Evolutionary conservation across 2,113 vertebrate genomes (phyloP), one percentile per base, ranked within the genome.

Genomic region (Puffinus mauretanicus): DNA sequence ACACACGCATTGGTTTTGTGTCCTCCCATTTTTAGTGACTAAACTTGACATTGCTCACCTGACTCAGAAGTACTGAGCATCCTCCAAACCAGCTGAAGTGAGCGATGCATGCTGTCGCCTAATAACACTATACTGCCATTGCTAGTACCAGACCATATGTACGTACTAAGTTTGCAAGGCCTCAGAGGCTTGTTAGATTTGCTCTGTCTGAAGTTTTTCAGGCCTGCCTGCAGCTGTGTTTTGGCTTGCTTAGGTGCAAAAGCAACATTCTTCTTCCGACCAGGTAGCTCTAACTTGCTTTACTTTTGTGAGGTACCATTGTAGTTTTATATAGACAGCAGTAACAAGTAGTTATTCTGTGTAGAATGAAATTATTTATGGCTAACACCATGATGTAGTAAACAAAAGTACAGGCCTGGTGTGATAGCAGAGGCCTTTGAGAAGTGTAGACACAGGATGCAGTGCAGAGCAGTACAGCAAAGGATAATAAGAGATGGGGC

Each of bases 1-100:
- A 1, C 34, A 36, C 9, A 21, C 2, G 6, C 11, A 25, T 17
- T 1, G 1, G 8, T 42, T 10, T 51, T 17, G 27, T 27, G 26
- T 44, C 40, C 32, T 70, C 42, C 19, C 62, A 34, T 34, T 70
- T 76, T 57, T n/a, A 70, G 16, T 44, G 19, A 34, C 62, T 44
- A 8, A 57, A 44, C 19, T 38, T 18, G 18, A 51, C 13, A 18
- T 70, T 36, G 13, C 24, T 51, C 27, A 18, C 25, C 19, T 11
- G 44, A 64, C 34, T 44, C 60, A 47, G 36, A 51, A 70, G 34
- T 18, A 38, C 19, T 2, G 11, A 58, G 18, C 49, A 38, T 38
- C 20, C 27, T 30, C 27, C 49, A 77, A 76, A 77, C 3, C 5
- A 76, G 55, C 46, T 32, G 11, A 24, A 52, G 58, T 1, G 2